Percentiles rank a stretch among this genome's conserved stretches.
These are phyloP conservation scores for Phenacoccus solenopsis DNA, from an alignment of 1,140 invertebrate species.

Conservation along the genomic window DNA sequence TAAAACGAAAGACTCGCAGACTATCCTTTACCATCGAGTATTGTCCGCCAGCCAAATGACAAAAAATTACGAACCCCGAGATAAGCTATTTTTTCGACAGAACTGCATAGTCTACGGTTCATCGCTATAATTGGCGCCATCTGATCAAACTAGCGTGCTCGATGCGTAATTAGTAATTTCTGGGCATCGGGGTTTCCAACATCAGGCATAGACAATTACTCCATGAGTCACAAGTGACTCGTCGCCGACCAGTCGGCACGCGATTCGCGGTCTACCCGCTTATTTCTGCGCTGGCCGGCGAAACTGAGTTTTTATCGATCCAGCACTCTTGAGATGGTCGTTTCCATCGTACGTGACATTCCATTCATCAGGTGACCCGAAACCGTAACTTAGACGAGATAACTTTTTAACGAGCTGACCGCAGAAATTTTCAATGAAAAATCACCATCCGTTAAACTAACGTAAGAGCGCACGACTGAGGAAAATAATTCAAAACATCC, in stretches of 20 bases:
- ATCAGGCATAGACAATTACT: not conserved
- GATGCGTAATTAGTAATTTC: too few relatives aligned
- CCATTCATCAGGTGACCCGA: not conserved
- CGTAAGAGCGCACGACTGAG: too few relatives aligned
- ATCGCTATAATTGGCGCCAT: not conserved
- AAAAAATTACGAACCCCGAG: not conserved
- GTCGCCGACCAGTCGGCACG: not conserved
- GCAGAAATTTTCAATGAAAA: too few relatives aligned
- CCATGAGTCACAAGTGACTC: not conserved
- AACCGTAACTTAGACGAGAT: too few relatives aligned
- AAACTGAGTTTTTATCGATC: not conserved
- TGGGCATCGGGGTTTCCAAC: too few relatives aligned
- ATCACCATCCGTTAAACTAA: too few relatives aligned
- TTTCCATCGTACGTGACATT: not conserved
- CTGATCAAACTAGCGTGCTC: not conserved
- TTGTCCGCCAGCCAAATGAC: not conserved
- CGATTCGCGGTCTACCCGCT: not conserved
- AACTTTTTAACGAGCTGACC: too few relatives aligned
- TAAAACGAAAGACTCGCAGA: not conserved
- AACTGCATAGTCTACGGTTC: too few relatives aligned
- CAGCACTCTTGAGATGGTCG: not conserved
- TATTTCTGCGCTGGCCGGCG: too few relatives aligned
- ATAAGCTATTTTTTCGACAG: too few relatives aligned
- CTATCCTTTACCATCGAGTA: not conserved
- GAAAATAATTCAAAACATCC: too few relatives aligned